Evolutionary conservation across 1,140 invertebrate species (phyloP), one percentile per base, ranked within the genome.

Genomic region (Pseudomyrmex concolor): DNA sequence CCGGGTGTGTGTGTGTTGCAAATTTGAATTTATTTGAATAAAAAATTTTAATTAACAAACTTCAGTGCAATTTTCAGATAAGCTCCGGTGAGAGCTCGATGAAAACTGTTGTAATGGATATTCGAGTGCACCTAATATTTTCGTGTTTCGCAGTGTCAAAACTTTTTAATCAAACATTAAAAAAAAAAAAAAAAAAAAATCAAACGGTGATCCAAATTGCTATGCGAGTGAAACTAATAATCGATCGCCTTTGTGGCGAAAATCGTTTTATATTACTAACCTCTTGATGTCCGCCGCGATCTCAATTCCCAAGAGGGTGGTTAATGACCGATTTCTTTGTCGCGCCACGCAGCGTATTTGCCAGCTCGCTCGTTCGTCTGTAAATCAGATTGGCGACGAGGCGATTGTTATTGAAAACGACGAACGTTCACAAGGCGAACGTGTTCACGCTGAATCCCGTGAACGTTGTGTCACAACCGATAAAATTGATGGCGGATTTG

Each of bases 401-500:
- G 64, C 25, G 64, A 68, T 68, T 68, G 51, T 78, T 34, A 55
- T 67, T 25, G 64, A 83, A 77, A 72, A 77, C 60, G 67, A 67
- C 81, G 64, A 59, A 84, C 64, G 71, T 60, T 57, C 73, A 43
- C 51, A 12, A 25, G 25, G 25, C 25, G 25, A 25, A 48, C 62
- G 62, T 55, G 54, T 19, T 43, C 45, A 45, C 25, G 62, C 54
- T 54, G 78, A 12, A 34, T 43, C 73, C 48, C 72, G 77, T 77
- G 19, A 64, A 59, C 62, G 73, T n/a, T 19, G 51, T 15, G 43
- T 34, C 60, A 50, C 54, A 48, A 71, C 66, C 72, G 81, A 83
- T 83, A 83, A 34, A 34, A 83, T 83, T 83, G 81, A 83, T 54
- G 54, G 72, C 43, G 81, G 62, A 57, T 83, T 66, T 50, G 34